Evolutionary conservation across 1,140 invertebrate genomes (phyloP).

Genomic region (Drosophila dunni): DNA sequence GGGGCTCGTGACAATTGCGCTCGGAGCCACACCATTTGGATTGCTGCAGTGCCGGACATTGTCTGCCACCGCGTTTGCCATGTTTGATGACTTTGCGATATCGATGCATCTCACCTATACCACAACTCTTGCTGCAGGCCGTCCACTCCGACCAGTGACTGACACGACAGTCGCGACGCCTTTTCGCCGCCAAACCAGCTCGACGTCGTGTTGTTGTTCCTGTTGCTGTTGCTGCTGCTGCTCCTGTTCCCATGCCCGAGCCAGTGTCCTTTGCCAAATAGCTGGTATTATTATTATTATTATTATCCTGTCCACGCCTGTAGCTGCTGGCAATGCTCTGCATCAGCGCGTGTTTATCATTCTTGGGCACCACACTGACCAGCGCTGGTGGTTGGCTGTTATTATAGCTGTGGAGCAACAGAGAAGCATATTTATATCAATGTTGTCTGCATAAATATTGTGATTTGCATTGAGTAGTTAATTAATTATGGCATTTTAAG

Average conservation of each 20-base stretch:
- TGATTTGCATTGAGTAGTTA: neutral
- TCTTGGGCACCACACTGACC: slow-evolving; percentile 86
- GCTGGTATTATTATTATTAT: slow-evolving; percentile 33
- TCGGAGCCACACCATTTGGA: slow-evolving; percentile 94
- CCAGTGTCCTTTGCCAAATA: slow-evolving; percentile 24
- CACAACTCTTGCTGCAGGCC: slow-evolving; percentile 92
- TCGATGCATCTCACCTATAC: slow-evolving; percentile 93
- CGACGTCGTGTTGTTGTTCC: slow-evolving; percentile 75
- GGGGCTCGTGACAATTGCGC: slow-evolving; percentile 87
- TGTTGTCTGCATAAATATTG: slow-evolving; percentile 17
- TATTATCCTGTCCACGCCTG: slow-evolving; percentile 41
- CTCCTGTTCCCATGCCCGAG: neutral
- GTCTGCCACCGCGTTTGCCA: slow-evolving; percentile 89
- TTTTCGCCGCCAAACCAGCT: slow-evolving; percentile 73
- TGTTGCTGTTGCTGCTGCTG: neutral
- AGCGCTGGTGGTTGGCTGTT: slow-evolving; percentile 53
- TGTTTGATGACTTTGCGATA: slow-evolving; percentile 90
- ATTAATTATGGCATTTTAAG: neutral
- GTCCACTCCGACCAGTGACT: slow-evolving; percentile 95
- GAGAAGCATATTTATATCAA: neutral
- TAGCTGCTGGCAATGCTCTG: slow-evolving; percentile 88
- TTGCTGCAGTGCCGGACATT: slow-evolving; percentile 92
- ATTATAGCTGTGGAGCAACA: slow-evolving; percentile 59
- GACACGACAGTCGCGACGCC: slow-evolving; percentile 90
- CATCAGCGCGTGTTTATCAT: slow-evolving; percentile 90